Evolutionary conservation across 2,888 invertebrate species (phyloP).

Genomic region (Bimastos eiseni): DNA sequence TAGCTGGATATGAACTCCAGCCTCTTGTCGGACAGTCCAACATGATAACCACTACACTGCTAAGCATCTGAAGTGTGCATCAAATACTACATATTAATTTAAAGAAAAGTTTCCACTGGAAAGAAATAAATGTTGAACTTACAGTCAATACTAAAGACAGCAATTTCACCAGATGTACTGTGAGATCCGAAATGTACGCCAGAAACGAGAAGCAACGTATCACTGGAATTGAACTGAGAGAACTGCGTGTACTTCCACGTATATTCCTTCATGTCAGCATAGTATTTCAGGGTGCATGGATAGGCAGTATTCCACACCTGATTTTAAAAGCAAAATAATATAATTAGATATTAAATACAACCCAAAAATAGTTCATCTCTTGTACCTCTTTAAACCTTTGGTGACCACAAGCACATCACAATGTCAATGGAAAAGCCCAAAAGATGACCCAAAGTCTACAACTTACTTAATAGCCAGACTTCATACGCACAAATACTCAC

Average conservation of each 20-base stretch:
- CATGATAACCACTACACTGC: not conserved
- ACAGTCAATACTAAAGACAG: constrained; percentile 79
- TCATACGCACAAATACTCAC: no score
- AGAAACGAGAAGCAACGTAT: constrained; percentile 78
- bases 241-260: constrained; percentile 86
- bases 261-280: constrained; percentile 77
- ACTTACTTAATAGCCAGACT: no score
- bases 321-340: not conserved
- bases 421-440: not conserved
- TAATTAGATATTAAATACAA: not conserved
- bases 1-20: no score
- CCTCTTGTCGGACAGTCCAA: not conserved
- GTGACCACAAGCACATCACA: not conserved
- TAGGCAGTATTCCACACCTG: constrained; percentile 78
- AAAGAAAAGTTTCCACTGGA: not conserved
- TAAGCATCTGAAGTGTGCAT: not conserved
- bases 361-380: not conserved
- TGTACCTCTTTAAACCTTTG: not conserved
- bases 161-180: constrained; percentile 82
- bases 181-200: constrained; percentile 81
- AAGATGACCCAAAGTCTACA: not conserved
- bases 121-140: constrained; percentile 1
- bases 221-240: constrained; percentile 81
- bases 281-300: constrained; percentile 70
- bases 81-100: not conserved